These are phyloP conservation scores for Entosphenus tridentatus DNA, from an alignment of 2,113 vertebrate genomes.

Conservation along the genomic window DNA sequence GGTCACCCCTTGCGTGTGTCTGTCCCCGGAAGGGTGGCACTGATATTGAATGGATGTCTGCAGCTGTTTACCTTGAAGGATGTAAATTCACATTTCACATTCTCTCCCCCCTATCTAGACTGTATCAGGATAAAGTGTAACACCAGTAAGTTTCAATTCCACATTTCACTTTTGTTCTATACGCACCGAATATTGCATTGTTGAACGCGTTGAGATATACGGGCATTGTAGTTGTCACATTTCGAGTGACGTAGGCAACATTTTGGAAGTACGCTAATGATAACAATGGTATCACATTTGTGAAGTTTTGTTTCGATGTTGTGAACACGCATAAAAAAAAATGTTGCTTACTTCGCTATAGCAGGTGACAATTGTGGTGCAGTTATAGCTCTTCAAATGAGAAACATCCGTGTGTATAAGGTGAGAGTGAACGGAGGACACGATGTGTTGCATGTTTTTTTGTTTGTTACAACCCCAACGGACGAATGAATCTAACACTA, in stretches of 20 bases:
- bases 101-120: constrained; percentile 99
- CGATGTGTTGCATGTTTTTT: neutral
- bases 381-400: too few relatives aligned
- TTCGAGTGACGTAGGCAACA: too few relatives aligned
- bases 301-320: too few relatives aligned
- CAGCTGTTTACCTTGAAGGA: constrained; percentile 99
- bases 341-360: too few relatives aligned
- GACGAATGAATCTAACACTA: too few relatives aligned
- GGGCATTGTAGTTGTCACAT: too few relatives aligned
- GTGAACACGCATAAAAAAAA: too few relatives aligned
- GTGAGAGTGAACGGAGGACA: neutral
- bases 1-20: constrained; percentile 75
- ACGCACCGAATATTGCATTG: constrained; percentile 6
- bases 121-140: constrained; percentile 99
- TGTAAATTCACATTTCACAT: constrained; percentile 95
- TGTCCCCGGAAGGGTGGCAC: constrained; percentile 98
- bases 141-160: constrained; percentile 97
- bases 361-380: too few relatives aligned
- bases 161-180: constrained; percentile 87
- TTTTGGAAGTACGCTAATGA: too few relatives aligned
- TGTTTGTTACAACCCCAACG: neutral
- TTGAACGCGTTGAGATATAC: too few relatives aligned
- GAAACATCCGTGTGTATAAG: neutral
- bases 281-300: too few relatives aligned
- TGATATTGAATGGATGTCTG: constrained; percentile 99